Base-by-base conservation (phyloP, 2,888 invertebrate species). In the Agrilus cyanescens region DNA sequence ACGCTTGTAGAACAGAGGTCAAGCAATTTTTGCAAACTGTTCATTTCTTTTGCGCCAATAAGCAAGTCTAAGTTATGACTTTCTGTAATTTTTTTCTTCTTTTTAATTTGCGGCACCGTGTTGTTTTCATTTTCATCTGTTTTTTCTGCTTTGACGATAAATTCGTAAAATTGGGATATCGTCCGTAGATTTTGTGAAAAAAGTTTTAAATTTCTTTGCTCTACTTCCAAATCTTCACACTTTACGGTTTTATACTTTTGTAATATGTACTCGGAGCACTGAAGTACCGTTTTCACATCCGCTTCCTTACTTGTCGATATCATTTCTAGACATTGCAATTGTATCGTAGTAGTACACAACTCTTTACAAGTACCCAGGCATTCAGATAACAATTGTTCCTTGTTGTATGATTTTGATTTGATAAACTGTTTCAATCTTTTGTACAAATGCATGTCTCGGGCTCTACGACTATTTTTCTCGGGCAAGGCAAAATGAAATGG, bases 401-500 rank as follows among this genome's bases (percentile, higher is more conserved):
- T 58, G 13, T 72, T 63, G 16, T 64, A 61, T 12, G 73, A 67
- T 32, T 71, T 70, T 38, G 76, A 74, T 56, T 79, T 80, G 12
- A 87, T 62, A 47, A 75, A 72, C 32, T 76, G 76, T 46, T 82
- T 78, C 18, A 87, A 64, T 52, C 86, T 82, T 57, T 87, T 81
- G 46, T 93, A 71, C 36, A 90, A 70, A 66, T 94, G 90, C 41
- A 93, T 74, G 65, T 95, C 95, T 53, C 88, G 78, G 0, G 90
- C 85, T 55, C 85, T 78, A 54, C 84, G 83, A 44, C 87, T 90
- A 65, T 87, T 87, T 60, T 84, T 85, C 52, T 86, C 90, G 61
- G 85, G 86, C 32, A 95, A 70, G 0, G 90, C 85, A 62, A 84
- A 85, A 65, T 93, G 93, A 63, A 94, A 96, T 16, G 96, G 96